Conservation (phyloP, 1,140 invertebrate species). For the Drosophila lini region DNA sequence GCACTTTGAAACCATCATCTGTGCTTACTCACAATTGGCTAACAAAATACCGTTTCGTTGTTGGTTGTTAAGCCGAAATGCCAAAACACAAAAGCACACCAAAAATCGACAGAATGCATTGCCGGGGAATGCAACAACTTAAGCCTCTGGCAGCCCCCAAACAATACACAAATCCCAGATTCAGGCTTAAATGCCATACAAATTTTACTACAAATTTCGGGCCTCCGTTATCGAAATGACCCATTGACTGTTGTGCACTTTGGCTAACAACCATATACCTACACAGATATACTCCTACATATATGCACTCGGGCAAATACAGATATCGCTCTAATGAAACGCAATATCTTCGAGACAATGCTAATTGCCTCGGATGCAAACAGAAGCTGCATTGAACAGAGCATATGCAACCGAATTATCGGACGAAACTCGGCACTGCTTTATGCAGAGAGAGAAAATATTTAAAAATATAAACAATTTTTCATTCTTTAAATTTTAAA, state of each 20-base stretch:
- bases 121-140: constrained; percentile 42
- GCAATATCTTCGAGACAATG: constrained; percentile 76
- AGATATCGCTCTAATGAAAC: constrained; percentile 71
- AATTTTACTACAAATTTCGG: constrained; percentile 66
- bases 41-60: constrained; percentile 6
- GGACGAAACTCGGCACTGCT: constrained; percentile 5
- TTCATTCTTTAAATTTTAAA: too few relatives aligned
- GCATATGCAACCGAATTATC: constrained; percentile 37
- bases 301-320: constrained; percentile 11
- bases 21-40: constrained; percentile 44
- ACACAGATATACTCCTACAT: neutral
- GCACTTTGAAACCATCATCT: constrained; percentile 34
- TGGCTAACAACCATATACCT: constrained; percentile 7
- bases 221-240: constrained; percentile 66
- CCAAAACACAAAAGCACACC: constrained; percentile 37
- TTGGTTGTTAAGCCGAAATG: constrained; percentile 25
- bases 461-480: too few relatives aligned
- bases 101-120: constrained; percentile 23
- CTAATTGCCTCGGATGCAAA: constrained; percentile 60
- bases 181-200: constrained; percentile 46
- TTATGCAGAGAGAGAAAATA: constrained; percentile 13
- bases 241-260: constrained; percentile 57
- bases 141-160: constrained; percentile 18
- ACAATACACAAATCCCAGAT: constrained; percentile 33
- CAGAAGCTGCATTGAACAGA: constrained; percentile 41